A percentile compares a stretch with the other conserved stretches of the same genome.
Evolutionary conservation across 2,888 invertebrate species (phyloP).

Genomic region (Pachycephus smyrnensis): DNA sequence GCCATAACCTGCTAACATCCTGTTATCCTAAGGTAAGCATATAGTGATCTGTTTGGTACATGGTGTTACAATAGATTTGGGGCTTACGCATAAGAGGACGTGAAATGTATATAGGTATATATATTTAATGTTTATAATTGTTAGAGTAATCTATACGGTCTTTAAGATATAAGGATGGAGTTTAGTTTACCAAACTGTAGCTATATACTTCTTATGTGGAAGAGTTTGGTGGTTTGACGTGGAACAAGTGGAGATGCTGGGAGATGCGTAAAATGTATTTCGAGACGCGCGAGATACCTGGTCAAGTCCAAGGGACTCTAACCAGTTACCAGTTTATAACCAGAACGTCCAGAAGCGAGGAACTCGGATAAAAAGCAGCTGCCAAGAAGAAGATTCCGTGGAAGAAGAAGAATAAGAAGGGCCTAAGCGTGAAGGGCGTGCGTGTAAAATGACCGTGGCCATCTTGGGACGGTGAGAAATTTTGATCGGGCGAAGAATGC

Average conservation of each 20-base stretch:
- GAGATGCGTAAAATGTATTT: constrained; percentile 12
- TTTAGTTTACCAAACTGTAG: not conserved
- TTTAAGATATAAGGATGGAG: not conserved
- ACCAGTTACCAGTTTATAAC: constrained; percentile 20
- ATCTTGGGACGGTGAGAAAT: not conserved
- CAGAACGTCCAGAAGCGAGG: constrained; percentile 15
- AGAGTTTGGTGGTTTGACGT: not conserved
- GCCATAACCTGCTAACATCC: not conserved
- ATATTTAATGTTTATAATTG: not conserved
- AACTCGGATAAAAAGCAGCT: constrained; percentile 25
- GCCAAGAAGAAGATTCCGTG: not conserved
- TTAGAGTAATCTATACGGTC: not conserved
- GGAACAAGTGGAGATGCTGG: not conserved
- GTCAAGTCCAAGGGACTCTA: not conserved
- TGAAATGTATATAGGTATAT: not conserved
- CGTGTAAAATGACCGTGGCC: constrained; percentile 14
- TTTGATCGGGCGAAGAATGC: not conserved
- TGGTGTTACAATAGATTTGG: not conserved
- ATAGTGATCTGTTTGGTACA: not conserved
- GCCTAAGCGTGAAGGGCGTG: constrained; percentile 12
- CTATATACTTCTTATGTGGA: not conserved
- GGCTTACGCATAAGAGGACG: not conserved
- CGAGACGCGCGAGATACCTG: constrained; percentile 12
- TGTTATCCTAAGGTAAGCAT: not conserved
- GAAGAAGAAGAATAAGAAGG: constrained; percentile 1